Evolutionary conservation across 2,113 vertebrate genomes (phyloP).

Genomic region (Ardeotis arabs): DNA sequence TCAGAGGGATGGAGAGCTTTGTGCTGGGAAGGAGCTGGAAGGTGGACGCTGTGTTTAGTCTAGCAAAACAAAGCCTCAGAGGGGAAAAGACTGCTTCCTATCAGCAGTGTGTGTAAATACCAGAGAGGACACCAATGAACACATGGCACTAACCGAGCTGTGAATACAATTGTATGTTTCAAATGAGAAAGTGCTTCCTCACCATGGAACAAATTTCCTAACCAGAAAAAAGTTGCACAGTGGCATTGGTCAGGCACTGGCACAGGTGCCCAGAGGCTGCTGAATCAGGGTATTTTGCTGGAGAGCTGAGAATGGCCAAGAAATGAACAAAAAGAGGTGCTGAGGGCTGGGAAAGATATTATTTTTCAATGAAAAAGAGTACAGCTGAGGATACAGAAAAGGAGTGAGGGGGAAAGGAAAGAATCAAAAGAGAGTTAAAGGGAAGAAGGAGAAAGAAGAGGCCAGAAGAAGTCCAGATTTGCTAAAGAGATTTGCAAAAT

Average conservation of each 20-base stretch:
- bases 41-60: neutral
- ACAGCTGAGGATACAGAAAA: neutral
- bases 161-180: neutral
- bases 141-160: neutral
- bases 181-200: neutral
- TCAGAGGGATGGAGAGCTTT: neutral
- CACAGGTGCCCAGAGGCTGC: neutral
- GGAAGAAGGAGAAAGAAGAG: neutral
- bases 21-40: neutral
- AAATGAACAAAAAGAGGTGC: neutral
- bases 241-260: neutral
- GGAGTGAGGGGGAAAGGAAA: neutral
- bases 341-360: neutral
- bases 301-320: neutral
- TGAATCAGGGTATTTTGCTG: neutral
- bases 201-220: neutral
- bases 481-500: neutral
- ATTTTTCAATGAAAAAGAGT: neutral
- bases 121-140: neutral
- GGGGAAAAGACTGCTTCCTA: neutral
- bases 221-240: neutral
- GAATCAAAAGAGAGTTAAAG: neutral
- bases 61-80: neutral
- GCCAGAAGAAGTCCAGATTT: neutral
- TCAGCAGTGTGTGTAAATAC: neutral